Evolutionary conservation across 2,888 invertebrate species (phyloP).

Genomic region (Drosophila putrida): DNA sequence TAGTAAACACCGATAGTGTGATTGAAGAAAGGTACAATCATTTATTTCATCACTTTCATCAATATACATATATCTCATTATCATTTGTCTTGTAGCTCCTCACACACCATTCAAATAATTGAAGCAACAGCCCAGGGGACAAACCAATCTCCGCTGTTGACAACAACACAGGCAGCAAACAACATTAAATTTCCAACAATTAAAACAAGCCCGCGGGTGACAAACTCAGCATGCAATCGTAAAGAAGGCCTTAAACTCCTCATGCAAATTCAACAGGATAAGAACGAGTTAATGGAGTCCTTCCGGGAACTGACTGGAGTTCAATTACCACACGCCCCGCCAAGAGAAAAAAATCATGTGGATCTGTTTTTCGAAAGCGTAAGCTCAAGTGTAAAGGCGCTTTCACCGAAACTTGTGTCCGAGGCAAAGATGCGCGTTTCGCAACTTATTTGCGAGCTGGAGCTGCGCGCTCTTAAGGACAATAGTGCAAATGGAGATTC

Average conservation of each 20-base stretch:
- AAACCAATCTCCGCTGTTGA: conserved; percentile 24
- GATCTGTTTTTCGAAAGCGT: conserved; percentile 76
- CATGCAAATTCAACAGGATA: conserved; percentile 66
- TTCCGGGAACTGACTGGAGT: conserved; percentile 83
- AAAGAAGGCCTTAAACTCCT: conserved; percentile 50
- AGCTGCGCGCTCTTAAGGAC: conserved; percentile 64
- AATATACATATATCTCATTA: no score
- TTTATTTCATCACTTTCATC: no score
- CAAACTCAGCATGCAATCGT: conserved; percentile 11
- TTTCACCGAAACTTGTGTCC: conserved; percentile 71
- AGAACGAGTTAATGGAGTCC: conserved; percentile 82
- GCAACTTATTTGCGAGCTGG: conserved; percentile 70
- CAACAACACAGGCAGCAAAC: conserved; percentile 7
- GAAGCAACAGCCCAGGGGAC: conserved; percentile 19
- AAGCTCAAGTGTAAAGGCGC: conserved; percentile 73
- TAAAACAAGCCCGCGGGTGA: conserved; percentile 14
- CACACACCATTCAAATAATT: conserved; percentile 19
- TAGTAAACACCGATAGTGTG: conserved; percentile 8
- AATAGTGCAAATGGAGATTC: conserved; percentile 32
- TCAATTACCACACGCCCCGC: conserved; percentile 40
- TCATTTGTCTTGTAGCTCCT: conserved; percentile 16
- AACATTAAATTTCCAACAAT: neutral
- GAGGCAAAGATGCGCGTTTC: conserved; percentile 78
- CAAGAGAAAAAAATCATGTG: conserved; percentile 78
- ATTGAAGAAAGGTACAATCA: conserved; percentile 50